These are phyloP conservation scores for Isoperla grammatica DNA, from an alignment of 2,888 invertebrate genomes.

Conservation along the genomic window DNA sequence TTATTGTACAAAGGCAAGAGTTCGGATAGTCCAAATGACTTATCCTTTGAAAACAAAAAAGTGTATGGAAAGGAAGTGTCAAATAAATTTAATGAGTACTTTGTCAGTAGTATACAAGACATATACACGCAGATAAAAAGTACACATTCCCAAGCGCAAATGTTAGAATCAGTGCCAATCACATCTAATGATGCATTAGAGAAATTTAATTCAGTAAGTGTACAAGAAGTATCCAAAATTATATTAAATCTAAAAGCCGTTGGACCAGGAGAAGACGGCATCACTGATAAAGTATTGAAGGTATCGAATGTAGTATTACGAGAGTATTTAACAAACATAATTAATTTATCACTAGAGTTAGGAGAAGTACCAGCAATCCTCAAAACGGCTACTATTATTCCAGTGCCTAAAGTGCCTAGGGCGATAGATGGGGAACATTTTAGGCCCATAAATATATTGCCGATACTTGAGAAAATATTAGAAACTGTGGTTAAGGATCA, in stretches of 20 bases:
- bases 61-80: background rate
- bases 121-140: background rate
- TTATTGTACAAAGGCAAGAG: background rate
- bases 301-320: background rate
- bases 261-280: background rate
- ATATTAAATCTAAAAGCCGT: background rate
- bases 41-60: background rate
- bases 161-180: background rate
- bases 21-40: background rate
- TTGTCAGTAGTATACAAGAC: background rate
- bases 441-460: constrained; percentile 6
- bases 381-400: background rate
- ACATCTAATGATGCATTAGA: background rate
- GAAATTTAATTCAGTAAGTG: background rate
- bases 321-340: background rate
- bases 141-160: background rate
- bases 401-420: background rate
- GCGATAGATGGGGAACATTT: background rate
- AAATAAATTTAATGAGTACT: background rate
- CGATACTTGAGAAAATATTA: background rate
- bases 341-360: background rate
- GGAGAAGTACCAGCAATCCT: background rate
- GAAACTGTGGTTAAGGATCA: background rate
- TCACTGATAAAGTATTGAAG: background rate
- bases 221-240: background rate